Percentiles rank a stretch among this genome's conserved stretches.
These are phyloP conservation scores for Chloroceryle aenea DNA, from an alignment of 2,113 vertebrate genomes.

Conservation along the genomic window DNA sequence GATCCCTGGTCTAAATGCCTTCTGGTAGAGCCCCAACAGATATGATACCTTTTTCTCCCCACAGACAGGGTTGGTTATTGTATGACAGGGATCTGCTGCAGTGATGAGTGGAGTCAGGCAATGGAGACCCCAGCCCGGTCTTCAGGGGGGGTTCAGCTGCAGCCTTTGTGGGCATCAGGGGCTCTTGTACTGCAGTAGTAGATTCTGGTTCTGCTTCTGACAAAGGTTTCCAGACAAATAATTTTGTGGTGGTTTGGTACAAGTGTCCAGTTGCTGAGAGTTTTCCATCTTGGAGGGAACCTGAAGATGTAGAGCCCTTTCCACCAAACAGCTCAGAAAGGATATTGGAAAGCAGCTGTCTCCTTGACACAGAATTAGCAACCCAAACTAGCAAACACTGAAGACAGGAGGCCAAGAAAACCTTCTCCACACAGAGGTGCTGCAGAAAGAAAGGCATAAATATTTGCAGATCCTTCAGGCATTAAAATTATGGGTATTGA, in stretches of 20 bases:
- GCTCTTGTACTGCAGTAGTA: not conserved
- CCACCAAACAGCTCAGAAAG: not conserved
- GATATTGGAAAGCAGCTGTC: not conserved
- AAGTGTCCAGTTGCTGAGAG: not conserved
- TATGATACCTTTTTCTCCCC: not conserved
- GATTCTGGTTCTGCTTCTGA: not conserved
- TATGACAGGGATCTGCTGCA: not conserved
- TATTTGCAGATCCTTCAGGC: not conserved
- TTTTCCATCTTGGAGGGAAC: not conserved
- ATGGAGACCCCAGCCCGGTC: rapidly evolving
- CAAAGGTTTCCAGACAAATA: not conserved
- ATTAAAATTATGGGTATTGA: not conserved
- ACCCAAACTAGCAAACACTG: not conserved
- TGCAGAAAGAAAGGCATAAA: not conserved
- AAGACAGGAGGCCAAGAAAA: not conserved
- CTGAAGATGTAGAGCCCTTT: not conserved
- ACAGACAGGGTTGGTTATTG: not conserved
- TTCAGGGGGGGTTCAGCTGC: not conserved
- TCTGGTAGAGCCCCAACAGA: not conserved
- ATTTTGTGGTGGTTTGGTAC: not conserved
- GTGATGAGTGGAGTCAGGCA: not conserved
- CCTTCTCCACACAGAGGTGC: not conserved
- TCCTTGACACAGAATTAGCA: not conserved
- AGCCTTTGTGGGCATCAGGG: not conserved
- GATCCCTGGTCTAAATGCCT: not conserved